These are phyloP conservation scores for Psittacula cyanocephala DNA, from an alignment of 2,113 vertebrate genomes.

Conservation along the genomic window DNA sequence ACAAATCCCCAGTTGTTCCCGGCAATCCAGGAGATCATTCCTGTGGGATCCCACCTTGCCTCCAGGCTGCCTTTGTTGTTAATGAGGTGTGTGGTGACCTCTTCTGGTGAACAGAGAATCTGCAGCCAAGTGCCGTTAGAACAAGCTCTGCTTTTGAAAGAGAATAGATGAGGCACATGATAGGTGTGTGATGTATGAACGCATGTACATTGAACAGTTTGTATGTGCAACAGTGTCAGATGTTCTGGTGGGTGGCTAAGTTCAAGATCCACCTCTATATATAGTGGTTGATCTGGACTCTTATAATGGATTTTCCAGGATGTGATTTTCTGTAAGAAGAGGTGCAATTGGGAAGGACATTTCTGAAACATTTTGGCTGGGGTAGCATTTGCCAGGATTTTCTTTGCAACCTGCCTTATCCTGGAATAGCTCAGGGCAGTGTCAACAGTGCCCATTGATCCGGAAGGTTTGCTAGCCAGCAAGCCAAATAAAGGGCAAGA, in stretches of 20 bases:
- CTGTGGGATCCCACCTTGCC: background rate
- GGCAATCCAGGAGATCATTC: background rate
- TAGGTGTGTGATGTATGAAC: background rate
- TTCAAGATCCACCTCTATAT: background rate
- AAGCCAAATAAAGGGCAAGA: conserved; percentile 20
- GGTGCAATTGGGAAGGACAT: background rate
- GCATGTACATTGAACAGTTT: background rate
- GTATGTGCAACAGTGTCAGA: background rate
- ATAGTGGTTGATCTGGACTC: background rate
- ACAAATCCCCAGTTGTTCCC: background rate
- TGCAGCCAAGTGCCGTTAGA: background rate
- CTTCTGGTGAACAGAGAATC: background rate
- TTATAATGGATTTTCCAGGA: background rate
- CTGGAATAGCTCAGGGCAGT: background rate
- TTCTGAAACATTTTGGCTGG: background rate
- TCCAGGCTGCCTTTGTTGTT: background rate
- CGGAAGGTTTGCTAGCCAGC: background rate
- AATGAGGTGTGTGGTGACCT: conserved; percentile 21
- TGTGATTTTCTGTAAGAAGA: background rate
- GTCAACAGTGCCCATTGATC: background rate
- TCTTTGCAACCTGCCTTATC: background rate
- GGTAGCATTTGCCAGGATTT: background rate
- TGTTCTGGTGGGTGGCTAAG: background rate
- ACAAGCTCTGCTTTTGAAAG: background rate
- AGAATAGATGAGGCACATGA: background rate